Evolutionary conservation across 2,113 vertebrate genomes (phyloP), one percentile per base, ranked within the genome.

Genomic region (Hipposideros armiger): DNA sequence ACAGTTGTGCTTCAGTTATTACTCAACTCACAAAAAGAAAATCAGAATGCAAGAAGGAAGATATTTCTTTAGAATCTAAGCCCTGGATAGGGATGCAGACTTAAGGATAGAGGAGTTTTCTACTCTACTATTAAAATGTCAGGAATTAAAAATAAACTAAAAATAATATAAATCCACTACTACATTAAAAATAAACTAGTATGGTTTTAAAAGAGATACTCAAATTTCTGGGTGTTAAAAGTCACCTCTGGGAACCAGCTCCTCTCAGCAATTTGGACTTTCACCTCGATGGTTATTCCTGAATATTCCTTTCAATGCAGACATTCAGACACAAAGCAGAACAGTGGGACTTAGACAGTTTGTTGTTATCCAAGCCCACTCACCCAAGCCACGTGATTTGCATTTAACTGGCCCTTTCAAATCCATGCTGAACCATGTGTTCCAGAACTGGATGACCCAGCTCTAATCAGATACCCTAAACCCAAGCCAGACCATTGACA

Each of bases 81-180:
- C 40, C 70, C 89, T 80, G 19, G 9, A 60, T 66, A 78, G 40
- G 47, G 42, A 84, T 7, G 15, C 32, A 30, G 7, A 93, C 56
- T 87, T 95, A 70, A 11, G 32, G 93, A 85, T 24, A 83, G 16
- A 94, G 19, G 40, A 45, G 0, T 56, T 92, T 72, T 20, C 60
- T 83, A 30, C 15, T 67, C 50, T 58, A 32, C 36, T 69, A n/a
- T 42, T 91, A 91, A 83, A 82, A 76, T 86, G 80, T 76, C 62
- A 90, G 32, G 14, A 95, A 81, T 87, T 85, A 94, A 82, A 96
- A 91, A 8, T 45, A 87, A 92, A 62, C 72, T 80, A 36, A 95
- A 92, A 93, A 42, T 54, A 64, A 66, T 11, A 87, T 60, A 89
- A 85, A 77, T 56, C 42, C n/a, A 73, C 11, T 24, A 90, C 36